Evolutionary conservation across 2,113 vertebrate species (phyloP).

Genomic region (Chlorodrepanis virens): DNA sequence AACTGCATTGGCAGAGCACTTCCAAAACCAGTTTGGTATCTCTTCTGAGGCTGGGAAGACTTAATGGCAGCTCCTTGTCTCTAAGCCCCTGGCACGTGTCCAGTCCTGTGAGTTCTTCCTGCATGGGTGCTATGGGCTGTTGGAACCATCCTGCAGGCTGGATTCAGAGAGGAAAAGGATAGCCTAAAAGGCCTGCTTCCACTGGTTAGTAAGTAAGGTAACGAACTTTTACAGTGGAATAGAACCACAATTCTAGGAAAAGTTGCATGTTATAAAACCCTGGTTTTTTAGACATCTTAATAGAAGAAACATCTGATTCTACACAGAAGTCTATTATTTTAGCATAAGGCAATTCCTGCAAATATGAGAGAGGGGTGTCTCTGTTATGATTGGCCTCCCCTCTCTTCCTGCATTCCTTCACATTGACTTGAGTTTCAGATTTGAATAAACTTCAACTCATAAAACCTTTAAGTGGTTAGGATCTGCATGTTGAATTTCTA

Average conservation of each 20-base stretch:
- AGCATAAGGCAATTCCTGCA: not conserved
- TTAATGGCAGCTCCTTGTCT: not conserved
- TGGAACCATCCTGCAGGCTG: not conserved
- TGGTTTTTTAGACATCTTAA: not conserved
- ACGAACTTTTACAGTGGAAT: not conserved
- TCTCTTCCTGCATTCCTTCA: not conserved
- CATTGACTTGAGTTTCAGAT: not conserved
- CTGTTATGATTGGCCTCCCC: not conserved
- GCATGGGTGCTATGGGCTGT: not conserved
- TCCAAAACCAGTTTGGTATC: not conserved
- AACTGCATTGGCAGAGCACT: not conserved
- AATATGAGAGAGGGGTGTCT: not conserved
- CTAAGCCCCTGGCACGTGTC: not conserved
- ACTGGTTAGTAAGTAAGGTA: not conserved
- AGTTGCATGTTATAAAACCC: not conserved
- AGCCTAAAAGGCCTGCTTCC: not conserved
- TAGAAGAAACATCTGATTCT: slow-evolving; percentile 6
- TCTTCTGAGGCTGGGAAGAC: not conserved
- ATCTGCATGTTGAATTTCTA: not conserved
- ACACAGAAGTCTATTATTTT: not conserved
- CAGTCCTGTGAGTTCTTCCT: not conserved
- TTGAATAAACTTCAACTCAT: not conserved
- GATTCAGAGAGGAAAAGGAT: not conserved
- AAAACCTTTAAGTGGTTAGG: not conserved
- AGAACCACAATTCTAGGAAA: not conserved